Evolutionary conservation across 2,113 vertebrate species (phyloP).

Genomic region (Nestor notabilis): DNA sequence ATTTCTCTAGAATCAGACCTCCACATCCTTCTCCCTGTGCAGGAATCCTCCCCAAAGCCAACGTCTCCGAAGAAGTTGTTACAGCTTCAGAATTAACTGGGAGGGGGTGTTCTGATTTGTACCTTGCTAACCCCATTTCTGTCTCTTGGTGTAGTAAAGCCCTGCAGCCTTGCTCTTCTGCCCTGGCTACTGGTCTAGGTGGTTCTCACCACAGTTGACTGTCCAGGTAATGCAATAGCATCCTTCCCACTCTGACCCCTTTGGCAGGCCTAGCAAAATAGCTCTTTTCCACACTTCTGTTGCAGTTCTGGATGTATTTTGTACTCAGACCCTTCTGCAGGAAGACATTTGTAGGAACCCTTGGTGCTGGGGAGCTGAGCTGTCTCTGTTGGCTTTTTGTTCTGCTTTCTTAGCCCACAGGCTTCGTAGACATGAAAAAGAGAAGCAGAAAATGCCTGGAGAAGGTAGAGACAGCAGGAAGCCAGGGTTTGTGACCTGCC

Average conservation of each 20-base stretch:
- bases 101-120: background rate
- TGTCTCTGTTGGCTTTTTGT: background rate
- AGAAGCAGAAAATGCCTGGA: background rate
- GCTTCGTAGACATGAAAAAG: background rate
- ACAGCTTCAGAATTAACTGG: background rate
- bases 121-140: background rate
- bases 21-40: background rate
- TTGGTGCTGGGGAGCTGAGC: background rate
- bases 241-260: background rate
- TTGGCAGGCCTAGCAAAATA: background rate
- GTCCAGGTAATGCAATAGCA: background rate
- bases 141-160: background rate
- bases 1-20: background rate
- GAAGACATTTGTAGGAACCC: background rate
- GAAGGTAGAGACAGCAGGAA: background rate
- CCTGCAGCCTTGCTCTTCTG: background rate
- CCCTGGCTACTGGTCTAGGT: background rate
- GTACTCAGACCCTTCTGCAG: background rate
- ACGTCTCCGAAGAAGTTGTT: background rate
- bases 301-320: accelerated
- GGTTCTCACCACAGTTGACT: background rate
- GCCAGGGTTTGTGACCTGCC: background rate
- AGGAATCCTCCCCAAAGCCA: background rate
- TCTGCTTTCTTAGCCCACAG: background rate
- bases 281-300: background rate